phyloP scores from a whole-genome alignment of 1,140 invertebrate genomes.

The Nixonia krombeini region DNA sequence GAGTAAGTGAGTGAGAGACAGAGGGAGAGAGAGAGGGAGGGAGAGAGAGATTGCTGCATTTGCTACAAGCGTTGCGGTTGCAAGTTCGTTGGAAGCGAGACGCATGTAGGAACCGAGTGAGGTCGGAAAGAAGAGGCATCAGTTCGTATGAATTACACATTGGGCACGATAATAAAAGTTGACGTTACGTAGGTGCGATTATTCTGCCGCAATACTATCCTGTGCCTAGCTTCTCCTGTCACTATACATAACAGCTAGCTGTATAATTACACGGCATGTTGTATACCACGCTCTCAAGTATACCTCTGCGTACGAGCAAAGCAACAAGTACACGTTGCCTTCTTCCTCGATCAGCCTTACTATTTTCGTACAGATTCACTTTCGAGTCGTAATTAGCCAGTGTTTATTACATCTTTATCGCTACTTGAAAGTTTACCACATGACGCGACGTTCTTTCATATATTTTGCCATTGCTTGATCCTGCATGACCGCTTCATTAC shows the following conservation, averaged over 20 bases:
- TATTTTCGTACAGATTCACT: not conserved
- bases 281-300: slow-evolving; percentile 42
- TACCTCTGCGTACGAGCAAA: slow-evolving; percentile 31
- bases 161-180: slow-evolving; percentile 30
- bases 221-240: slow-evolving; percentile 73
- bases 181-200: slow-evolving; percentile 54
- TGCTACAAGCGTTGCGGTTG: too few relatives aligned
- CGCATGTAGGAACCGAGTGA: not conserved
- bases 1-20: too few relatives aligned
- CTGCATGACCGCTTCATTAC: too few relatives aligned
- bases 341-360: not conserved
- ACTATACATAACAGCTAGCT: slow-evolving; percentile 72
- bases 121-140: not conserved
- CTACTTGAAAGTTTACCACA: too few relatives aligned
- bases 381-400: too few relatives aligned
- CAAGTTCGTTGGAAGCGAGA: not conserved
- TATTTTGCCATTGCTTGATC: too few relatives aligned
- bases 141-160: slow-evolving; percentile 2
- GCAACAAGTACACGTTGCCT: slow-evolving; percentile 12
- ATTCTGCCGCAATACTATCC: slow-evolving; percentile 68
- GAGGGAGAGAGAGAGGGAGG: too few relatives aligned
- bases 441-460: too few relatives aligned
- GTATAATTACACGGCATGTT: slow-evolving; percentile 69
- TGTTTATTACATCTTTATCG: too few relatives aligned
- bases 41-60: too few relatives aligned